Base-by-base conservation (phyloP, 2,797 vertebrate species). In the Eulemur rubriventer region DNA sequence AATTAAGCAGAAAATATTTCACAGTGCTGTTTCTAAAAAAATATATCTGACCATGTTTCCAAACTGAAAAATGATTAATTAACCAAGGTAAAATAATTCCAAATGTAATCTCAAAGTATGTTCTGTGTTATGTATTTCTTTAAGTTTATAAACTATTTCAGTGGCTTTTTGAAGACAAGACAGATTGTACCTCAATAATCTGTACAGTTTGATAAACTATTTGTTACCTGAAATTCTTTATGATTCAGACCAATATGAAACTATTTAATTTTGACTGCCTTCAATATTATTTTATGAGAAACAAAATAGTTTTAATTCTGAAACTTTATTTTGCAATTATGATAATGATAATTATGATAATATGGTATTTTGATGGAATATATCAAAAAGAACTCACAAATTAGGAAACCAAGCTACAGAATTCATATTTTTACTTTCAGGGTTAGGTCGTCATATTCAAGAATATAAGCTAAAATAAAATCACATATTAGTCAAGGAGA, bases 1-100 rank as follows among this genome's bases (percentile, higher is more conserved):
- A 88, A 85, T 94, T 89, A 91, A 81, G 50, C 33, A 84, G 35
- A 50, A 96, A 88, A 55, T 76, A 73, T 57, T 57, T 95, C n/a
- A 87, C 9, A 75, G 22, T 52, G 28, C 41, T 89, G 0, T 93
- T 92, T 79, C 67, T 22, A 84, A 85, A 57, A 96, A 86, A 43
- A 26, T 4, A 82, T 17, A 65, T 70, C 33, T 69, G 41, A 93
- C 10, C 22, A 52, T 30, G 72, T 69, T 95, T 95, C n/a, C 43
- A 92, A 95, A 61, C 14, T 80, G 28, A 70, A 84, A 89, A 94
- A 48, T 52, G 10, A 88, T 84, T 89, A 55, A 88, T 78, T 85
- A 83, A 61, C 33, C 10, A 85, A 69, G n/a, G n/a, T 20, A 87
- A 41, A 48, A 48, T 88, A 61, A 76, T 94, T 94, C 30, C n/a